Evolutionary conservation across 2,888 invertebrate species (phyloP).

Genomic region (Charanyca ferruginea): DNA sequence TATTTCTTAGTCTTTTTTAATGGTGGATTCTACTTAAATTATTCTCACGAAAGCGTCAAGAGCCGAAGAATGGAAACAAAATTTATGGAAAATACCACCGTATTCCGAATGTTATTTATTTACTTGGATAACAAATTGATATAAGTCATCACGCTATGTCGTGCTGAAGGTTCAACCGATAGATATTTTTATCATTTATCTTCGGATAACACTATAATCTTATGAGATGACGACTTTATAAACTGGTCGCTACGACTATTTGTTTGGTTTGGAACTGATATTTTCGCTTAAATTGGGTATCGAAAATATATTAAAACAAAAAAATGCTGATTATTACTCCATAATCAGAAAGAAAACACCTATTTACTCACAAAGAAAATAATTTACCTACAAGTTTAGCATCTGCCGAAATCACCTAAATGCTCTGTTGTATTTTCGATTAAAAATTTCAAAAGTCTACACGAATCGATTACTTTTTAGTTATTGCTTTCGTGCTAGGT

Average conservation of each 20-base stretch:
- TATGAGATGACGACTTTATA: constrained; percentile 55
- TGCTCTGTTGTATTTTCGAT: too few relatives aligned
- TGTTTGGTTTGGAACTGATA: constrained; percentile 33
- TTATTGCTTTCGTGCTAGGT: too few relatives aligned
- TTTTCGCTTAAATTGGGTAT: too few relatives aligned
- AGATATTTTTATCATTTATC: constrained; percentile 70
- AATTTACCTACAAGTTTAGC: too few relatives aligned
- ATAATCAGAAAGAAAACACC: too few relatives aligned
- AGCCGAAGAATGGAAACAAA: too few relatives aligned
- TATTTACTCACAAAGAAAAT: too few relatives aligned
- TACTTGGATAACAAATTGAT: constrained; percentile 46
- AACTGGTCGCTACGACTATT: constrained; percentile 40
- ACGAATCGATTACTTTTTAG: too few relatives aligned
- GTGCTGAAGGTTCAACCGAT: constrained; percentile 56
- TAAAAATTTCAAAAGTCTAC: too few relatives aligned
- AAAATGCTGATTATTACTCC: neutral
- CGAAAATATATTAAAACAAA: too few relatives aligned
- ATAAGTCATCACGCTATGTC: constrained; percentile 37
- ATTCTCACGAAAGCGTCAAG: neutral
- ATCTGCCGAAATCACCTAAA: too few relatives aligned
- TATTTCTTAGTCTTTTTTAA: neutral
- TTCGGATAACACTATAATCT: constrained; percentile 70
- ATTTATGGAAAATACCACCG: constrained; percentile 41
- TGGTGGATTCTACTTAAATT: neutral
- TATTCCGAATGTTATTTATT: constrained; percentile 28